Evolutionary conservation across 92 coral and sea anemone species (phyloP).

Genomic region (Phenganax subtilis): DNA sequence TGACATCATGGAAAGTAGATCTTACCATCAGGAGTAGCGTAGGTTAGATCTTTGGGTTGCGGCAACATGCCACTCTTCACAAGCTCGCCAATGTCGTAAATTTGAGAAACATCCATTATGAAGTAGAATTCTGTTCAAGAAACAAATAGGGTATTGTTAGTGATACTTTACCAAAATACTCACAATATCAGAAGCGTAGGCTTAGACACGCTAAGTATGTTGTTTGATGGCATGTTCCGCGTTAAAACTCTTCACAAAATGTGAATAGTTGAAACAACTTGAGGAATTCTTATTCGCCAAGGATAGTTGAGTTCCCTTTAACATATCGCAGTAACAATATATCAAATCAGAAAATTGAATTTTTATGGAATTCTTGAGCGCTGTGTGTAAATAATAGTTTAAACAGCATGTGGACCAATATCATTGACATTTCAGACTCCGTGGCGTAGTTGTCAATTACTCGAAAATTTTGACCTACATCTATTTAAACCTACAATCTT

Average conservation of each 20-base stretch:
- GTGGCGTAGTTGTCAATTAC: conserved; percentile 26
- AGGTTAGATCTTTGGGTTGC: neutral
- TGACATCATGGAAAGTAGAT: neutral
- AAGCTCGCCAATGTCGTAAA: neutral
- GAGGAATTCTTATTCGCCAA: neutral
- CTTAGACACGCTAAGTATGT: neutral
- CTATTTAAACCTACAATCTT: neutral
- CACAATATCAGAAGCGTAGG: neutral
- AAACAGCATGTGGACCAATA: neutral
- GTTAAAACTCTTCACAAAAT: neutral
- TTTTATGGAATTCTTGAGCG: neutral
- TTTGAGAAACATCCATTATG: conserved; percentile 1
- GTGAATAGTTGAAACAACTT: neutral
- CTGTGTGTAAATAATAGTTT: neutral
- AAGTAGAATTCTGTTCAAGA: conserved; percentile 10
- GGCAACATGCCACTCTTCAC: neutral
- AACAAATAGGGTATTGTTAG: neutral
- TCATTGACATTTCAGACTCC: neutral
- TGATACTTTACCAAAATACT: neutral
- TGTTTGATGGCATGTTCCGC: conserved; percentile 4
- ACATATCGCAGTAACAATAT: neutral
- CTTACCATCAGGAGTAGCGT: conserved; percentile 13
- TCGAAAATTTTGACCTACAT: neutral
- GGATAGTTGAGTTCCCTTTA: neutral
- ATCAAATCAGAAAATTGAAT: neutral